phyloP scores from a whole-genome alignment of 2,888 invertebrate species.

The Laothoe populi region DNA sequence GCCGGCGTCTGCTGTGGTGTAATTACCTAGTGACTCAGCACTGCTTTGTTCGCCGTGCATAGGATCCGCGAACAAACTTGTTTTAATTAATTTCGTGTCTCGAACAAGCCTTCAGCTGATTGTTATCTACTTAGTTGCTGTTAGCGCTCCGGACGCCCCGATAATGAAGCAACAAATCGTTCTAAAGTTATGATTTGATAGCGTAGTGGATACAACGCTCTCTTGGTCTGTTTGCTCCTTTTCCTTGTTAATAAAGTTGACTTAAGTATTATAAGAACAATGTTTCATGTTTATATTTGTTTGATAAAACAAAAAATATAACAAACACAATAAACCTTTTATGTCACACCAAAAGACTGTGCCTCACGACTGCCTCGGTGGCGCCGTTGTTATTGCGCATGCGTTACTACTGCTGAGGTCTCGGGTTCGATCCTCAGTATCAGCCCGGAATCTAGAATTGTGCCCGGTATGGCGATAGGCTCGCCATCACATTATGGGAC shows the following conservation, averaged over 20 bases:
- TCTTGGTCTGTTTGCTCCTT: slow-evolving; percentile 8
- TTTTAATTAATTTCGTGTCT: slow-evolving; percentile 86
- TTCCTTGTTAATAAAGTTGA: slow-evolving; percentile 6
- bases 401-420: no score
- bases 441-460: no score
- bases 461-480: no score
- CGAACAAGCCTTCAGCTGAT: slow-evolving; percentile 83
- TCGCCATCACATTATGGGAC: no score
- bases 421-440: no score
- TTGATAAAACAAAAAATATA: no score
- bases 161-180: slow-evolving; percentile 80
- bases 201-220: slow-evolving; percentile 29
- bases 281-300: background rate
- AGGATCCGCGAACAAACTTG: slow-evolving; percentile 85
- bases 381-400: no score
- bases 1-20: slow-evolving; percentile 68
- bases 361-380: no score
- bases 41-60: slow-evolving; percentile 82
- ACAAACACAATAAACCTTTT: no score
- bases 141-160: slow-evolving; percentile 77
- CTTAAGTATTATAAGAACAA: background rate
- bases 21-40: slow-evolving; percentile 84
- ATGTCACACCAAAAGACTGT: no score
- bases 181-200: slow-evolving; percentile 69
- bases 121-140: slow-evolving; percentile 84